These are phyloP conservation scores for Antedon mediterranea DNA, from an alignment of 53 echinoderm and acorn worm genomes.

Conservation along the genomic window DNA sequence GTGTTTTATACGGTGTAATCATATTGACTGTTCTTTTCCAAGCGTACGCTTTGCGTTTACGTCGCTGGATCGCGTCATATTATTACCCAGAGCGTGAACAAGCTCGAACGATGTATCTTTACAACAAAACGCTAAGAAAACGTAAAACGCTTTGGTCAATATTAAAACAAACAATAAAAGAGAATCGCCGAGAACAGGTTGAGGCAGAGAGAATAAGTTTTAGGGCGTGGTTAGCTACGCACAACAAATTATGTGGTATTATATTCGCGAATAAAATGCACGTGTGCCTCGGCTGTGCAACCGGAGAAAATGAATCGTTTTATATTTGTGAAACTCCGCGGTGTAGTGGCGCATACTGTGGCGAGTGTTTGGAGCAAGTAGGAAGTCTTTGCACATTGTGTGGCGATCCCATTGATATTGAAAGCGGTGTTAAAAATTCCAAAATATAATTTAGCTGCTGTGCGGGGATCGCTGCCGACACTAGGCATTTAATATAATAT, in stretches of 20 bases:
- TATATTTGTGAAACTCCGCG: slow-evolving; percentile 10
- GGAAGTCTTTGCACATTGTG: slow-evolving; percentile 28
- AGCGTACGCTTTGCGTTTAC: slow-evolving; percentile 65
- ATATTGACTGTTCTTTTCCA: slow-evolving; percentile 61
- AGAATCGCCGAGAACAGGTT: slow-evolving; percentile 47
- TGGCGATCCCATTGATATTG: slow-evolving; percentile 13
- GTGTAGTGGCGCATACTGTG: slow-evolving; percentile 31
- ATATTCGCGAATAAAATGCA: slow-evolving; percentile 46
- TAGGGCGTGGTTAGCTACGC: slow-evolving; percentile 36
- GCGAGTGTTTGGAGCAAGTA: slow-evolving; percentile 30
- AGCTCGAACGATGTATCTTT: slow-evolving; percentile 55
- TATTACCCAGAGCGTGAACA: slow-evolving; percentile 81
- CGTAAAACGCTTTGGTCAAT: slow-evolving; percentile 46
- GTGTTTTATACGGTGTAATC: slow-evolving; percentile 48
- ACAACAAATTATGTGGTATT: slow-evolving; percentile 38
- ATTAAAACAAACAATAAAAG: slow-evolving; percentile 35
- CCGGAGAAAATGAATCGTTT: slow-evolving; percentile 3
- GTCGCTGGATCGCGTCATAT: slow-evolving; percentile 58
- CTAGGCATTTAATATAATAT: no score
- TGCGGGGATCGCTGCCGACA: no score
- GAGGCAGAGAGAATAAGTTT: slow-evolving; percentile 43
- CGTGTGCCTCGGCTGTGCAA: slow-evolving; percentile 48
- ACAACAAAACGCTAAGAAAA: slow-evolving; percentile 54
- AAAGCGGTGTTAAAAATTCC: background rate
- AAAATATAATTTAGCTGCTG: background rate